Conservation (phyloP, 1,140 invertebrate genomes). For the Pachypsylla venusta region DNA sequence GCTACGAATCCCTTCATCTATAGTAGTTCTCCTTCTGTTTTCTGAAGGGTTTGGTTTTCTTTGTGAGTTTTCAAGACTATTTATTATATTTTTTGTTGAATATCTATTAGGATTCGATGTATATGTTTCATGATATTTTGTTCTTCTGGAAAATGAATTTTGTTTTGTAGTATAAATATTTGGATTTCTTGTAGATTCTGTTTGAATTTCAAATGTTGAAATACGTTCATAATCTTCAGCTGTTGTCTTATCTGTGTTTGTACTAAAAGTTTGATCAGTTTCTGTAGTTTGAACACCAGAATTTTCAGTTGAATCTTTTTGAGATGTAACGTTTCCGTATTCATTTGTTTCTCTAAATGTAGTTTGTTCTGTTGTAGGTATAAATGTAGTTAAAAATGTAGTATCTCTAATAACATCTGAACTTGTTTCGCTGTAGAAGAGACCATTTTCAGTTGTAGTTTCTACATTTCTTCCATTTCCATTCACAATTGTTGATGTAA, state of each 20-base stretch:
- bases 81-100: neutral
- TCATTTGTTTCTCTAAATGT: neutral
- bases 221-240: neutral
- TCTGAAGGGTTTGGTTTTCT: too few species aligned
- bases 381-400: neutral
- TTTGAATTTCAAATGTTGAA: neutral
- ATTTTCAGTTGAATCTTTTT: neutral
- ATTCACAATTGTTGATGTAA: neutral
- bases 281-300: neutral
- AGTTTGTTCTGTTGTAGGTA: neutral
- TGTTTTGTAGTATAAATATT: neutral
- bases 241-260: neutral
- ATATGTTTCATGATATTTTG: neutral
- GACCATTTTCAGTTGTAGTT: neutral
- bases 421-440: neutral
- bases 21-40: neutral
- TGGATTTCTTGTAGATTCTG: neutral
- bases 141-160: neutral
- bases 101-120: neutral
- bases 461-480: neutral
- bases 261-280: too few species aligned
- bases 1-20: neutral
- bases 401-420: neutral
- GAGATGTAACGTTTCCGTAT: neutral
- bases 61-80: neutral